Percentiles rank a stretch among this genome's conserved stretches.
These are phyloP conservation scores for Leptopilina syphax DNA, from an alignment of 2,888 invertebrate species.

Conservation along the genomic window DNA sequence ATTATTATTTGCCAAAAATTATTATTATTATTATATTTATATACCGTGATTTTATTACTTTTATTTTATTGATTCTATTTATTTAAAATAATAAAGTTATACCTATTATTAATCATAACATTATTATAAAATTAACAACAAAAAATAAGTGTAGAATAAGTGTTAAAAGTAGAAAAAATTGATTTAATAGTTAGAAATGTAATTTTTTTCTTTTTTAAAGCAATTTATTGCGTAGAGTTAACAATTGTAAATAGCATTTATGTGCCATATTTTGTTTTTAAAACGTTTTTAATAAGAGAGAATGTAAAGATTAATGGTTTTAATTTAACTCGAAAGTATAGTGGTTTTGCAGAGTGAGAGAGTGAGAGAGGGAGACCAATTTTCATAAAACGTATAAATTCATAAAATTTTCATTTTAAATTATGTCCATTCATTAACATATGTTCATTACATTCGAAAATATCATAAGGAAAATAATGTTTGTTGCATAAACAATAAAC, in stretches of 20 bases:
- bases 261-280: neutral
- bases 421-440: neutral
- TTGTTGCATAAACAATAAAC: neutral
- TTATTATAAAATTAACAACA: too few species aligned
- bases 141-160: too few species aligned
- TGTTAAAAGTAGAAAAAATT: too few species aligned
- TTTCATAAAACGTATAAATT: slow-evolving; percentile 15
- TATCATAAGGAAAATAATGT: neutral
- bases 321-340: neutral
- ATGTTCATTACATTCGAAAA: neutral
- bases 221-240: neutral
- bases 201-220: neutral
- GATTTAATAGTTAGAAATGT: neutral
- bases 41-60: too few species aligned
- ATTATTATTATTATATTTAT: too few species aligned
- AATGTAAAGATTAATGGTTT: slow-evolving; percentile 8
- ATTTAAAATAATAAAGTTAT: too few species aligned
- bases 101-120: too few species aligned
- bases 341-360: neutral
- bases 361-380: neutral
- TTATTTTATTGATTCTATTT: too few species aligned
- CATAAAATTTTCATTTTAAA: neutral
- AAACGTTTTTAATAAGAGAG: slow-evolving; percentile 13
- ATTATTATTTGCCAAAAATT: too few species aligned
- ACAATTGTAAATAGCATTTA: neutral